phyloP scores from a whole-genome alignment of 2,888 invertebrate species.

The Cartodere bifasciata region DNA sequence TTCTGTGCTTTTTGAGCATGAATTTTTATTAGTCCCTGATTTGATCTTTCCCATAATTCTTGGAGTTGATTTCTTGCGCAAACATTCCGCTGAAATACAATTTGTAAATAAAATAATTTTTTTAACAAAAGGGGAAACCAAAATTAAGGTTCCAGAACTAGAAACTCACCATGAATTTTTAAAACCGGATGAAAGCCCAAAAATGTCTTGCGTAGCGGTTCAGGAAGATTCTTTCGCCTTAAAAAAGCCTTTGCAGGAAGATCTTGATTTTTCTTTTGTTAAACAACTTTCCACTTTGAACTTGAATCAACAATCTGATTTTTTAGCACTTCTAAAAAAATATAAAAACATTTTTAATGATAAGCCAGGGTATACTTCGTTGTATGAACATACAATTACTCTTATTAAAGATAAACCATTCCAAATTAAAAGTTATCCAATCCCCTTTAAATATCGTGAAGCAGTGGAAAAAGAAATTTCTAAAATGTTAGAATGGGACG shows the following conservation, averaged over 20 bases:
- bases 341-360: constrained; percentile 13
- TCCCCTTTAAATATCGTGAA: constrained; percentile 19
- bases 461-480: constrained; percentile 19
- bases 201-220: no score
- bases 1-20: not conserved
- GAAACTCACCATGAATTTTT: constrained; percentile 4
- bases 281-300: constrained; percentile 2
- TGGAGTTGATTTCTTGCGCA: constrained; percentile 3
- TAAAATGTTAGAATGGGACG: constrained; percentile 20
- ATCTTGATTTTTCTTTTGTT: no score
- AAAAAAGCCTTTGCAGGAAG: no score
- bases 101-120: not conserved
- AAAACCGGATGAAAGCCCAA: no score
- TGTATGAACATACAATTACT: constrained; percentile 18
- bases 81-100: not conserved
- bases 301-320: constrained; percentile 5
- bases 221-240: no score
- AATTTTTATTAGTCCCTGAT: constrained; percentile 6
- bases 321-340: constrained; percentile 8
- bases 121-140: not conserved
- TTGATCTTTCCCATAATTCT: constrained; percentile 3
- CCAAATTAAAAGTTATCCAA: constrained; percentile 18
- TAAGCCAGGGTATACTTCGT: constrained; percentile 14
- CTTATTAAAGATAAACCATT: constrained; percentile 15
- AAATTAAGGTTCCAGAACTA: not conserved